Percentiles rank a stretch among this genome's conserved stretches.
These are phyloP conservation scores for Parnassius smintheus DNA, from an alignment of 2,888 invertebrate species.

Conservation along the genomic window DNA sequence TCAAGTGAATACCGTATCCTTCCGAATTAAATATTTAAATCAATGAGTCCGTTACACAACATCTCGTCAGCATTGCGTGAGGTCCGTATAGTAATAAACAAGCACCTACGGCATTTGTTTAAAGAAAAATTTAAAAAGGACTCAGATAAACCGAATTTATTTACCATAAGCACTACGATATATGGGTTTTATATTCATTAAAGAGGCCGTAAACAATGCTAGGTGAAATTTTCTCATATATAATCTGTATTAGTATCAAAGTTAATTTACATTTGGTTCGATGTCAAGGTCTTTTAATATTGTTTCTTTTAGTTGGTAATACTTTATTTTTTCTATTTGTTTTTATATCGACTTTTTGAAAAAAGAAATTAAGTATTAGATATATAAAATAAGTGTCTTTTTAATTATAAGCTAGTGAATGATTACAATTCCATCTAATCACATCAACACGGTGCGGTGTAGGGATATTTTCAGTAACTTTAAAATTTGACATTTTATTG, in stretches of 20 bases:
- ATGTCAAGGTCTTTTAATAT: no score
- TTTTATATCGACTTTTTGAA: no score
- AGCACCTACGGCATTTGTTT: conserved; percentile 11
- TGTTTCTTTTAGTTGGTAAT: no score
- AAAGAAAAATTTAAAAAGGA: conserved; percentile 18
- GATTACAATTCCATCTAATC: no score
- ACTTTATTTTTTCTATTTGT: no score
- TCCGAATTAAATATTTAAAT: conserved; percentile 14
- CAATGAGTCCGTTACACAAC: conserved; percentile 1
- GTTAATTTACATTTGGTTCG: neutral
- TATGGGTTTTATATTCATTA: conserved; percentile 15
- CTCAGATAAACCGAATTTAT: conserved; percentile 26
- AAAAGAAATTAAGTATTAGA: no score
- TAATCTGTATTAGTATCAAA: neutral
- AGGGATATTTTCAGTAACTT: no score
- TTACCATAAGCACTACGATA: conserved; percentile 2
- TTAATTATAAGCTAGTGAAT: no score
- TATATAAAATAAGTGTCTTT: no score
- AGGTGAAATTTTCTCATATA: neutral
- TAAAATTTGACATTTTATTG: no score
- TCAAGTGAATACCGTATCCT: neutral
- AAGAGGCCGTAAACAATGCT: conserved; percentile 31
- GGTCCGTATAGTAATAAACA: conserved; percentile 13
- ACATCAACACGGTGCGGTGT: no score
- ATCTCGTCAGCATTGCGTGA: conserved; percentile 4